These are phyloP conservation scores for Aphis craccivora DNA, from an alignment of 1,140 invertebrate species.

Conservation along the genomic window DNA sequence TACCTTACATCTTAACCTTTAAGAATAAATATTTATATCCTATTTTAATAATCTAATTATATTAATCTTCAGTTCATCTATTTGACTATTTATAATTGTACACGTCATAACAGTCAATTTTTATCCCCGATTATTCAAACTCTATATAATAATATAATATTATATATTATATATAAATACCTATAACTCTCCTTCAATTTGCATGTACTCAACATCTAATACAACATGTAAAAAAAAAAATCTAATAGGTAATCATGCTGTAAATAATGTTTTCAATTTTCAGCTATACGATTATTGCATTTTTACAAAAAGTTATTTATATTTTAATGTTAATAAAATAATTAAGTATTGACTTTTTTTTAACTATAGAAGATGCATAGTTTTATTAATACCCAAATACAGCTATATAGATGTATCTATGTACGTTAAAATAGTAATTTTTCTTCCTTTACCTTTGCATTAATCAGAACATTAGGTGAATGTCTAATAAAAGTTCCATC, in stretches of 20 bases:
- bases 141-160: too few relatives aligned
- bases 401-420: background rate
- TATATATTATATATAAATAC: background rate
- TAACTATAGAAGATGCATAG: background rate
- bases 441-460: background rate
- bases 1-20: too few relatives aligned
- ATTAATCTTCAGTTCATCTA: background rate
- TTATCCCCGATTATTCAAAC: background rate
- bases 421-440: background rate
- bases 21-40: too few relatives aligned
- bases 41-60: too few relatives aligned
- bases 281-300: background rate
- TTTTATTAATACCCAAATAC: background rate
- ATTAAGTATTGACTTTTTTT: background rate
- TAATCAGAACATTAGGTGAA: background rate
- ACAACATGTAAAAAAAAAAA: background rate
- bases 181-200: too few relatives aligned
- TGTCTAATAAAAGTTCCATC: slow-evolving; percentile 30
- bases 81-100: background rate
- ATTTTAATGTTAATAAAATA: background rate
- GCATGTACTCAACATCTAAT: background rate
- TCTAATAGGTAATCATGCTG: too few relatives aligned
- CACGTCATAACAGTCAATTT: background rate
- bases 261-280: background rate
- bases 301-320: background rate